Percentiles rank a stretch among this genome's conserved stretches.
These are phyloP conservation scores for Clunio marinus DNA, from an alignment of 2,888 invertebrate species.

Conservation along the genomic window DNA sequence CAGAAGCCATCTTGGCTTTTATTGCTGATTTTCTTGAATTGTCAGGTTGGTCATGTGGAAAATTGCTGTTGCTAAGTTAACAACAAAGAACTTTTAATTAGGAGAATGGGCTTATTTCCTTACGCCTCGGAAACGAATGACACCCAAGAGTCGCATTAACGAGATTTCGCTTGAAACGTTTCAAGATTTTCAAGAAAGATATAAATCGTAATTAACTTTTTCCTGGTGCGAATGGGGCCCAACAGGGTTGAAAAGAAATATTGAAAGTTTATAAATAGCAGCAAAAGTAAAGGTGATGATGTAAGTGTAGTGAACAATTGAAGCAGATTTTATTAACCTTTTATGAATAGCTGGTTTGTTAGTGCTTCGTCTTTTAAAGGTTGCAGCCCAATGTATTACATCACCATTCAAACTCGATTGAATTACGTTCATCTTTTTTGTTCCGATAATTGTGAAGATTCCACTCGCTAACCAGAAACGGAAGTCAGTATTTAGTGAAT, in stretches of 20 bases:
- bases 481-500: neutral
- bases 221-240: neutral
- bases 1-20: conserved; percentile 7
- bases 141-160: conserved; percentile 6
- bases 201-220: conserved; percentile 28
- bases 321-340: too few species aligned
- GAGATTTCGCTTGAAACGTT: neutral
- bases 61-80: conserved; percentile 7
- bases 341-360: too few species aligned
- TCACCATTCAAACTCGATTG: too few species aligned
- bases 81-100: conserved; percentile 21
- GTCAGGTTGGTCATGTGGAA: conserved; percentile 21
- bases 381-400: too few species aligned
- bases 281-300: too few species aligned
- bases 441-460: neutral
- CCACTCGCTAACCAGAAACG: conserved; percentile 11
- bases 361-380: too few species aligned
- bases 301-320: too few species aligned
- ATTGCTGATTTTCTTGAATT: neutral
- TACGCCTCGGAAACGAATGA: neutral
- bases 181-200: neutral
- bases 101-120: neutral
- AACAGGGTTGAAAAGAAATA: neutral
- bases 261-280: neutral
- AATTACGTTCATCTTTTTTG: too few species aligned